Evolutionary conservation across 2,888 invertebrate species (phyloP).

Genomic region (Drosophila emarginata): DNA sequence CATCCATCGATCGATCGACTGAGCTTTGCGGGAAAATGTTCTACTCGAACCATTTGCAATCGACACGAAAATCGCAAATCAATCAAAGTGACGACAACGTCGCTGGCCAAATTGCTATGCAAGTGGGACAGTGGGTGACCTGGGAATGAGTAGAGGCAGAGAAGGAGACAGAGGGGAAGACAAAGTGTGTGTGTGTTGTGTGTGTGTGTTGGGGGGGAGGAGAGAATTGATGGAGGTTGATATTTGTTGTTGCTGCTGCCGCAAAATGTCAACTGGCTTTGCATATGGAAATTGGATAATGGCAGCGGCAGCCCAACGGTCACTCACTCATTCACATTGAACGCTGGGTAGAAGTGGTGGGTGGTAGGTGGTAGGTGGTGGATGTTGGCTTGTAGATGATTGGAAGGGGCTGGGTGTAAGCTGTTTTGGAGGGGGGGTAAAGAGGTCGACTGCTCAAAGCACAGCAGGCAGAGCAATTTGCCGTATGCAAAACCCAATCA

Average conservation of each 20-base stretch:
- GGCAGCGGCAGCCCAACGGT: conserved; percentile 47
- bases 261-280: conserved; percentile 72
- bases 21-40: not conserved
- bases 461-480: conserved; percentile 26
- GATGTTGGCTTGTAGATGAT: not conserved
- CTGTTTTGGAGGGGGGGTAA: no score
- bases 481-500: conserved; percentile 34
- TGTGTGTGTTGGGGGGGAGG: no score
- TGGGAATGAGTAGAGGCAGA: not conserved
- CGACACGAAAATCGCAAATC: conserved; percentile 71
- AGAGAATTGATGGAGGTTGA: conserved; percentile 14
- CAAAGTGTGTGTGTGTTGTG: no score
- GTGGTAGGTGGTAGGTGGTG: not conserved
- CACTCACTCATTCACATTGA: conserved; percentile 29
- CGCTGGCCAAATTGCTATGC: conserved; percentile 52
- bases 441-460: not conserved
- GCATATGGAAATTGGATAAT: conserved; percentile 77
- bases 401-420: not conserved
- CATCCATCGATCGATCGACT: not conserved
- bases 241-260: conserved; percentile 57
- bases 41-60: conserved; percentile 35
- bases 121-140: conserved; percentile 45
- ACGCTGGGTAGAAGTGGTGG: conserved; percentile 14
- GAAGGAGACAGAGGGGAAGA: not conserved
- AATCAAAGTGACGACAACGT: conserved; percentile 65